phyloP scores from a whole-genome alignment of 1,140 invertebrate genomes.

The Steinernema feltiae region DNA sequence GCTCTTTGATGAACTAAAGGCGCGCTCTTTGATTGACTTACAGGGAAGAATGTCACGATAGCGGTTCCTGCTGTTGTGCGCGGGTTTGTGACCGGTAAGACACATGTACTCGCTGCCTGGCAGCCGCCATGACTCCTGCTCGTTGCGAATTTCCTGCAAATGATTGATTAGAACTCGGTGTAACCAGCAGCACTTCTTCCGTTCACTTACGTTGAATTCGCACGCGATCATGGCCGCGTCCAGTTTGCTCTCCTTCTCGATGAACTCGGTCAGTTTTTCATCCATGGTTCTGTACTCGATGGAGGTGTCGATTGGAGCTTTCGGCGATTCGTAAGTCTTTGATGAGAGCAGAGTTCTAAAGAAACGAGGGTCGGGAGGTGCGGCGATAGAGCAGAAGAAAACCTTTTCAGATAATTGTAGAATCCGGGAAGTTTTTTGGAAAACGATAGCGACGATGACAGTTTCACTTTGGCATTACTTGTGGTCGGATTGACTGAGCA shows the following conservation, averaged over 20 bases:
- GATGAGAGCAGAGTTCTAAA: conserved; percentile 12
- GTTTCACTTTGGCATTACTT: conserved; percentile 14
- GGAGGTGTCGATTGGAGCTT: not conserved
- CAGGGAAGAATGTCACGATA: conserved; percentile 38
- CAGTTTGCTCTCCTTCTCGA: conserved; percentile 11
- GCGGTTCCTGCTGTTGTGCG: conserved; percentile 21
- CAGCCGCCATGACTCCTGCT: not conserved
- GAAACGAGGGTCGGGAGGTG: not conserved
- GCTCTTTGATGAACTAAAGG: no score
- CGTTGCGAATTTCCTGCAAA: not conserved
- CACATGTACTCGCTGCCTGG: not conserved
- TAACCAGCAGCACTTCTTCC: not conserved
- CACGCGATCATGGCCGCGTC: not conserved
- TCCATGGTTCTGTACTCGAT: not conserved
- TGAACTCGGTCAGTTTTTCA: not conserved
- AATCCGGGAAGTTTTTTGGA: not conserved
- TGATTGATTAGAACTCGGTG: not conserved
- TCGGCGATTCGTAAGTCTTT: not conserved
- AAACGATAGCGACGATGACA: not conserved
- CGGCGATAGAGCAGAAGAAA: not conserved
- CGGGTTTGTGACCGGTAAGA: not conserved
- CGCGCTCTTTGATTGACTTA: no score
- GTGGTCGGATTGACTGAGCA: conserved; percentile 10
- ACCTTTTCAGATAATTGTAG: not conserved
- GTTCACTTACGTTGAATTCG: not conserved